Evolutionary conservation across 2,113 vertebrate genomes (phyloP).

Genomic region (Odocoileus hemionus): DNA sequence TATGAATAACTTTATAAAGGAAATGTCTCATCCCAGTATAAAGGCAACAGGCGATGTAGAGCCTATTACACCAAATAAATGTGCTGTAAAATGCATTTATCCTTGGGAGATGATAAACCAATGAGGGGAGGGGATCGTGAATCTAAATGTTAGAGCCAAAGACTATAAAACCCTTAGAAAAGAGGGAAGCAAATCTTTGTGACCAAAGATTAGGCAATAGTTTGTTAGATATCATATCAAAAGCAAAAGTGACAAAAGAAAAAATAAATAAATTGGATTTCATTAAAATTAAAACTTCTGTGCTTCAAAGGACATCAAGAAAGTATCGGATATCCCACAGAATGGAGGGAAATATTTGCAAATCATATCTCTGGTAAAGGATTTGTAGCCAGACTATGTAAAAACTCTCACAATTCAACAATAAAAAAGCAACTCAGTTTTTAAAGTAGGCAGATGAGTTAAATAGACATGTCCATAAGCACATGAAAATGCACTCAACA

Average conservation of each 20-base stretch:
- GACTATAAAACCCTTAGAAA: neutral
- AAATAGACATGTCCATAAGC: neutral
- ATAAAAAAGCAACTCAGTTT: neutral
- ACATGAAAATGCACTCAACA: neutral
- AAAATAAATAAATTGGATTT: neutral
- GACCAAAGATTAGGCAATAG: neutral
- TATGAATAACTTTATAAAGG: neutral
- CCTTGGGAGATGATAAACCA: neutral
- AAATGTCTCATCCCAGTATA: neutral
- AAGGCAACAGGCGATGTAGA: neutral
- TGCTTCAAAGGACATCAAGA: neutral
- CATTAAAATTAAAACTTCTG: slow-evolving; percentile 5
- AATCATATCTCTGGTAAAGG: neutral
- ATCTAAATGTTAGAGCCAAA: neutral
- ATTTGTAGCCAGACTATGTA: neutral
- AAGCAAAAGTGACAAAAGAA: neutral
- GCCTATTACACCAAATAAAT: neutral
- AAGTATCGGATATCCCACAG: neutral
- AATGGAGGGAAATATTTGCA: slow-evolving; percentile 6
- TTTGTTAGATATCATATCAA: neutral
- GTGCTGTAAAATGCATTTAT: neutral
- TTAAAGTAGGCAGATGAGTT: neutral
- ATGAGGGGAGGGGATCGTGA: neutral
- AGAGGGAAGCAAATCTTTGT: neutral
- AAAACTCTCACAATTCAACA: neutral